Evolutionary conservation across 2,797 vertebrate species (phyloP), one percentile per base, ranked within the genome.

Genomic region (Choloepus didactylus): DNA sequence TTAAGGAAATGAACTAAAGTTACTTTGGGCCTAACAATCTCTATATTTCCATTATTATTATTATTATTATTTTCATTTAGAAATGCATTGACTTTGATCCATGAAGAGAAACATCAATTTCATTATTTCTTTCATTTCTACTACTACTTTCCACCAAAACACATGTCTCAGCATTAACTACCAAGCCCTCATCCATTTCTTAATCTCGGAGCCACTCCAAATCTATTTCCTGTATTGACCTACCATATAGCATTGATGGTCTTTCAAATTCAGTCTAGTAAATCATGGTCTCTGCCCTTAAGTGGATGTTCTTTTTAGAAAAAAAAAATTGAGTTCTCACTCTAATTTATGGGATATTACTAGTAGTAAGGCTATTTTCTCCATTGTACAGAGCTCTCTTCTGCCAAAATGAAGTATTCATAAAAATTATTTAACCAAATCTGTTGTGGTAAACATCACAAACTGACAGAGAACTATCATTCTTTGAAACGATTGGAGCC

Each of bases 341-440:
- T 80, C 2, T n/a, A 15, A 56, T 70, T 98, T 97, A 94, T 97
- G 84, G 8, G 93, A 80, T 56, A 23, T 95, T 97, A 93, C 70
- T 94, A 70, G 79, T 72, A 54, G 27, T 94, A 93, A 9, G 95
- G 60, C 64, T 92, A 88, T 51, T 95, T 88, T 72, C 91, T 89
- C 80, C 16, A 77, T 96, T 93, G 69, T 95, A 91, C 35, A 94
- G 82, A 85, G 7, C 70, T 62, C 96, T 95, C 95, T 97, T 92
- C 96, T 97, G 82, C 94, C 66, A 96, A 98, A 97, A 98, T 44
- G 62, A 96, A 96, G 72, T 97, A 75, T 97, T 98, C 97, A 87
- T 79, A 97, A 97, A 97, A 97, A 95, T 72, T 87, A 92, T 97
- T 98, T 97, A 97, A 98, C 95, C 97, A 98, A 97, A 98, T 97